A percentile compares a stretch with the other conserved stretches of the same genome.
Evolutionary conservation across 2,888 invertebrate genomes (phyloP).

Genomic region (Clitarchus hookeri): DNA sequence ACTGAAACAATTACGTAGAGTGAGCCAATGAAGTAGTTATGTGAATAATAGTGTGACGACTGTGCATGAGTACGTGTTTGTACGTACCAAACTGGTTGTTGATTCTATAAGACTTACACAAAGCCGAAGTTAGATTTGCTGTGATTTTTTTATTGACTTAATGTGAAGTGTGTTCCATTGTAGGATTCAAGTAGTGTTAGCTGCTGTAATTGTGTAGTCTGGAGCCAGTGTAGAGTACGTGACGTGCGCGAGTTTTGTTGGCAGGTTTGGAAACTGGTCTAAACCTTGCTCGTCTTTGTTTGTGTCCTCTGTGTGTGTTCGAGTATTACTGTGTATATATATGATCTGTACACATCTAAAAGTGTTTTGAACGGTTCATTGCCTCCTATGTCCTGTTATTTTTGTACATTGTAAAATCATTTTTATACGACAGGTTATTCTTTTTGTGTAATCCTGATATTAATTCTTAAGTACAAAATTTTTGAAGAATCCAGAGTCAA

Average conservation of each 20-base stretch:
- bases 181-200: neutral
- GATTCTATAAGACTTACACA: neutral
- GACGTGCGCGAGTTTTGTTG: neutral
- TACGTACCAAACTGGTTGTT: conserved; percentile 4
- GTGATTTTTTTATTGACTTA: conserved; percentile 11
- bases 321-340: neutral
- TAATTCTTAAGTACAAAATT: no score
- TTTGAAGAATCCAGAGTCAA: no score
- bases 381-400: no score
- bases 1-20: neutral
- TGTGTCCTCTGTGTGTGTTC: neutral
- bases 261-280: neutral
- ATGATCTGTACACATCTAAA: no score
- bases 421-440: no score
- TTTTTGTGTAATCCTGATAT: no score
- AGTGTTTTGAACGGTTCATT: no score
- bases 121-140: conserved; percentile 8
- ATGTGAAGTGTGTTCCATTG: neutral
- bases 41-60: neutral
- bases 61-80: neutral
- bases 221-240: neutral
- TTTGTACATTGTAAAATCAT: no score
- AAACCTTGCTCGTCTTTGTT: neutral
- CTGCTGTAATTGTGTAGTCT: neutral
- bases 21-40: neutral